Base-by-base conservation (phyloP, 2,888 invertebrate species). In the Scaptomyza polygonia region DNA sequence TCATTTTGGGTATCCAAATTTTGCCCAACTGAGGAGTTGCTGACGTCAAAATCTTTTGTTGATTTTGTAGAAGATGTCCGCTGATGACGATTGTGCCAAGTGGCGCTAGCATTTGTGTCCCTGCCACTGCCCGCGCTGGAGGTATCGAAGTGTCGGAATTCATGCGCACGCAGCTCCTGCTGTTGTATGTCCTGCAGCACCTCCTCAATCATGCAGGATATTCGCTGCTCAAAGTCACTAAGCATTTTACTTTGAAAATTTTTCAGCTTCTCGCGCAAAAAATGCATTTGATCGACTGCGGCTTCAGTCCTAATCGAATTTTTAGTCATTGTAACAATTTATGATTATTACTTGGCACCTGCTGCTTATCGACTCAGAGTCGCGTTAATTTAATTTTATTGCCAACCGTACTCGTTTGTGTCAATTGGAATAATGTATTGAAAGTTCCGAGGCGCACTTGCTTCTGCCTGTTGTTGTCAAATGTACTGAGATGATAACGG, bases 141-240 rank as follows among this genome's bases (percentile, higher is more conserved):
- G 16, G 12, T 63, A 1, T 74, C 88, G 54, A 91, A 89, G 44
- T 86, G 72, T 6, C 85, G 88, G 57, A 91, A 91, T 68, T 91
- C 91, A 34, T 88, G 79, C 2, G 74, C 57, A 39, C 89, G 90
- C 42, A 91, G 32, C 56, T 91, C 88, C 55, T 88, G 86, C 49
- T 88, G 84, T 0, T 88, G 88, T 5, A 91, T 62, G 29, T 92
- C 90, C 73, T 90, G 90, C 42, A 91, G 55, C 8, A 92, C 75
- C 49, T 90, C 90, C 57, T 92, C 90, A 27, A 91, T 88, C 79
- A 89, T 87, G 34, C 68, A 77, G 14, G 85, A 81, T 27, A 92
- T 79, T 18, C 91, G 89, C 56, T 81, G 86, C 18, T 91, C 85
- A 6, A 91, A 85, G 25, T 92, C 91, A 44, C 70, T 57, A 42